Percentiles rank a stretch among this genome's conserved stretches.
Conservation (phyloP, 1,140 invertebrate genomes). For the Trichonephila inaurata region DNA sequence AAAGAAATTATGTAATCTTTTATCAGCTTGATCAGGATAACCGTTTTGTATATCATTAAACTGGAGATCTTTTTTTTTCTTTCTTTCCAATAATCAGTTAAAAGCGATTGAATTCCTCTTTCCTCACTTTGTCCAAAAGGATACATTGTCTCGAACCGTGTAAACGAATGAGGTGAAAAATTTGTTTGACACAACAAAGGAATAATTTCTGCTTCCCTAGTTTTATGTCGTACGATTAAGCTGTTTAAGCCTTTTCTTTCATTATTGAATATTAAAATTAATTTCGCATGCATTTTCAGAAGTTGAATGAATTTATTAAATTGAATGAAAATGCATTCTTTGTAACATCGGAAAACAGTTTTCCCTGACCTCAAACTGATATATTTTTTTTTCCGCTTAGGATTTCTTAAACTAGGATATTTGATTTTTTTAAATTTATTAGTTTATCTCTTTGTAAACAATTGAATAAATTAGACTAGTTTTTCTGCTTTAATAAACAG, state of each 20-base stretch:
- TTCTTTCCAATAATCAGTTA: neutral
- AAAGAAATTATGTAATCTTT: neutral
- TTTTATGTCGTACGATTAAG: neutral
- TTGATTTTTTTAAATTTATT: neutral
- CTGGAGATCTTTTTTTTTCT: neutral
- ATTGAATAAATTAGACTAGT: no score
- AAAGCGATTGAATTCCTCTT: constrained; percentile 2
- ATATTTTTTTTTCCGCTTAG: neutral
- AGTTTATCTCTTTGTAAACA: neutral
- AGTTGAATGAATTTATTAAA: neutral
- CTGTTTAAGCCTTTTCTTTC: neutral
- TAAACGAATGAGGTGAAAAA: neutral
- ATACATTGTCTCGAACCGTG: neutral
- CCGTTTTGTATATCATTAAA: neutral
- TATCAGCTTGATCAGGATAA: neutral
- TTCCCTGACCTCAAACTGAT: neutral
- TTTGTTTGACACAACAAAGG: constrained; percentile 13
- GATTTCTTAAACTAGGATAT: neutral
- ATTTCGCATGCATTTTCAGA: neutral
- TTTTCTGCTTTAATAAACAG: no score
- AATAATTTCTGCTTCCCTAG: neutral
- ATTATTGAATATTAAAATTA: neutral
- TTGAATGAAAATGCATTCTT: neutral
- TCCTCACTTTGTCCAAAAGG: neutral
- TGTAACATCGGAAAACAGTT: neutral